These are phyloP conservation scores for Micrasema longulum DNA, from an alignment of 1,140 invertebrate genomes.

Conservation along the genomic window DNA sequence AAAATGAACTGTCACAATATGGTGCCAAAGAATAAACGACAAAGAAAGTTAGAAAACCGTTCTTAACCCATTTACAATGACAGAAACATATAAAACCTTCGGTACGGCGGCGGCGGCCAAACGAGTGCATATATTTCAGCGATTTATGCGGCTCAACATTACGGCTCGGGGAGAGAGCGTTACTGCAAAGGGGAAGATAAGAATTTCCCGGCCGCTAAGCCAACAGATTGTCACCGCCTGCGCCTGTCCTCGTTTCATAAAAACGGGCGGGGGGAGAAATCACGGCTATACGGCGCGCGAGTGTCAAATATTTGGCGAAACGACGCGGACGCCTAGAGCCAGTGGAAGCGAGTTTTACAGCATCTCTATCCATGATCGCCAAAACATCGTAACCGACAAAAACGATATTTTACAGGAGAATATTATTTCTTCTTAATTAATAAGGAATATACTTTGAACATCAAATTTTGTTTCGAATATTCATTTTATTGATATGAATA, in stretches of 20 bases:
- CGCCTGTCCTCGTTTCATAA: not conserved
- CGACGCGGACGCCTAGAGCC: no score
- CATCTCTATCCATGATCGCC: no score
- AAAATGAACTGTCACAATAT: no score
- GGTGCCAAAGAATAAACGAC: no score
- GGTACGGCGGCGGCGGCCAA: conserved; percentile 1
- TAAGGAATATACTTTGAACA: no score
- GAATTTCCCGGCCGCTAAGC: conserved; percentile 25
- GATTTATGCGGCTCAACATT: conserved; percentile 4
- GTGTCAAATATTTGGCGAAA: conserved; percentile 7
- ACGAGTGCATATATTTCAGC: conserved; percentile 34
- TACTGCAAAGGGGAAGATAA: conserved; percentile 15
- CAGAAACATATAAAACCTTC: conserved; percentile 12
- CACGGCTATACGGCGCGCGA: not conserved
- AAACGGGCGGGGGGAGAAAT: not conserved
- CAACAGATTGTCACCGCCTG: conserved; percentile 6
- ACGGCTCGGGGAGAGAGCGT: not conserved
- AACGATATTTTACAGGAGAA: no score
- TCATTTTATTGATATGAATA: no score
- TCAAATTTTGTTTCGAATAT: no score
- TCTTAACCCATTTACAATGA: not conserved
- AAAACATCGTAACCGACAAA: no score
- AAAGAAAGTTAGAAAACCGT: not conserved
- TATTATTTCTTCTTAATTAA: no score
- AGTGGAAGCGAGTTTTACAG: no score